phyloP scores from a whole-genome alignment of 35 echinoderm and acorn worm species.

The Acanthaster planci region DNA sequence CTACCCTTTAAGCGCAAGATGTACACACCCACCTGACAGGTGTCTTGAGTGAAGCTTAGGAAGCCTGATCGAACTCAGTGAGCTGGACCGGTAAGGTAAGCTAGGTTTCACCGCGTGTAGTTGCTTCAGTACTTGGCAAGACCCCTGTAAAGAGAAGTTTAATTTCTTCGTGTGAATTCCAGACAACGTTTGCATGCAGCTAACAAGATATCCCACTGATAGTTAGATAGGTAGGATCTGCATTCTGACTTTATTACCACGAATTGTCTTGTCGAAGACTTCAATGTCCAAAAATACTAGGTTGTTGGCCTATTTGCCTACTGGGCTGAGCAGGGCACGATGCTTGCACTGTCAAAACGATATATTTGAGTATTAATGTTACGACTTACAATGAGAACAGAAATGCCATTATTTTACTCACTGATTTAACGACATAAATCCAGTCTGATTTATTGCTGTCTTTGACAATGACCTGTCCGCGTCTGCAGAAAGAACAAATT shows the following conservation, averaged over 20 bases:
- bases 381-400: no score
- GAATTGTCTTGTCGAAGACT: no score
- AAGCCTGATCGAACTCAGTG: not conserved
- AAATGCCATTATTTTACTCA: constrained; percentile 39
- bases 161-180: no score
- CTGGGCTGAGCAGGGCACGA: no score
- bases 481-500: constrained; percentile 58
- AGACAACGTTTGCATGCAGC: no score
- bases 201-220: no score
- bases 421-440: constrained; percentile 94
- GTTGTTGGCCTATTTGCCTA: no score
- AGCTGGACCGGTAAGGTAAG: not conserved
- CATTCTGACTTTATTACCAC: no score
- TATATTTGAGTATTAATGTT: no score
- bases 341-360: not conserved
- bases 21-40: not conserved
- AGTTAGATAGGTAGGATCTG: no score
- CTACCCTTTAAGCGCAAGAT: no score
- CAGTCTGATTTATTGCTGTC: constrained; percentile 94
- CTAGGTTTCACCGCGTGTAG: constrained; percentile 73
- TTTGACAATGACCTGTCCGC: constrained; percentile 89
- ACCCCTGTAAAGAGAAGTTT: constrained; percentile 59
- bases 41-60: constrained; percentile 4
- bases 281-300: no score
- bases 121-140: constrained; percentile 84